phyloP scores from a whole-genome alignment of 2,113 vertebrate species.

The Ictalurus punctatus region DNA sequence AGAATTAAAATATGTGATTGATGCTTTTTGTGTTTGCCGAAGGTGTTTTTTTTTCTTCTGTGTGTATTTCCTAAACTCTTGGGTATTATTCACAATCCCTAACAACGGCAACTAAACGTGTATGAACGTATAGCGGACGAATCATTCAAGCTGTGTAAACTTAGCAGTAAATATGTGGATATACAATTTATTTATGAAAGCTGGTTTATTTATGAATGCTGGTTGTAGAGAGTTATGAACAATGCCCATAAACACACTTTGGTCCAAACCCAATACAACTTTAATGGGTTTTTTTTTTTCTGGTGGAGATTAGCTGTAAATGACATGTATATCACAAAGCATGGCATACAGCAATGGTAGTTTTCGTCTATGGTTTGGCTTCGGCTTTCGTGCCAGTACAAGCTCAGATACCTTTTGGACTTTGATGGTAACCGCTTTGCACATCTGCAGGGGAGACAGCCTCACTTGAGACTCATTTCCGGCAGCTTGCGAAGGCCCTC shows the following conservation, averaged over 20 bases:
- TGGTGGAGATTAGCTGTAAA: background rate
- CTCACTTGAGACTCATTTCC: constrained; percentile 80
- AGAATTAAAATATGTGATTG: constrained; percentile 53
- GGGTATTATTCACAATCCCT: constrained; percentile 47
- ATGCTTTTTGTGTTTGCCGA: constrained; percentile 38
- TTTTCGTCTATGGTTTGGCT: constrained; percentile 2
- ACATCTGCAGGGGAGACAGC: constrained; percentile 74
- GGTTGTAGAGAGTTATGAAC: constrained; percentile 42
- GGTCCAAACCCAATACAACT: background rate
- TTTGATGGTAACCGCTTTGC: constrained; percentile 28
- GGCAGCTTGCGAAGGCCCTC: constrained; percentile 81
- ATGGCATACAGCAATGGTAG: constrained; percentile 19
- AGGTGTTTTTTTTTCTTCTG: constrained; percentile 24
- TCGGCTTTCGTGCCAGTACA: background rate
- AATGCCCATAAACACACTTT: constrained; percentile 38
- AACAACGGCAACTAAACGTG: background rate
- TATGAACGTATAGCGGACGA: background rate
- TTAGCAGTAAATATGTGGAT: background rate
- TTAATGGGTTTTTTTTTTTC: constrained; percentile 10
- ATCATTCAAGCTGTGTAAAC: background rate
- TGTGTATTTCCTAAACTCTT: constrained; percentile 21
- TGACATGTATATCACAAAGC: constrained; percentile 15
- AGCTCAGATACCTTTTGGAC: background rate
- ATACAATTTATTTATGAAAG: background rate
- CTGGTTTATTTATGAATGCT: background rate